Percentiles rank a stretch among this genome's conserved stretches.
These are phyloP conservation scores for Embidobia sp. DNA, from an alignment of 2,888 invertebrate species.

Conservation along the genomic window DNA sequence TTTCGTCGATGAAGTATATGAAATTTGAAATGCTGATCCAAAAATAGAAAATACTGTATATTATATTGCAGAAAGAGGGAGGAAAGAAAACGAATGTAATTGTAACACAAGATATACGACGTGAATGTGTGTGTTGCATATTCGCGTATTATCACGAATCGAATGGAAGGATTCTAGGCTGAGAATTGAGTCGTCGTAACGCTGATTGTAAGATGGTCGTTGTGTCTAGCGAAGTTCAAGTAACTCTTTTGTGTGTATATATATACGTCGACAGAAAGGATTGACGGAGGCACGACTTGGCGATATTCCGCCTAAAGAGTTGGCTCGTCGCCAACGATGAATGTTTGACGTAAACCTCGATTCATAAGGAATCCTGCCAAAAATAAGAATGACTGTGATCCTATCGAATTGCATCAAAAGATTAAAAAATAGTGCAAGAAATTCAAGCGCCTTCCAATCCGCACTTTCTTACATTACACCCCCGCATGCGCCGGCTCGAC, in stretches of 20 bases:
- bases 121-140: slow-evolving; percentile 28
- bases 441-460: slow-evolving; percentile 61
- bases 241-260: slow-evolving; percentile 42
- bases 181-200: slow-evolving; percentile 26
- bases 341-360: slow-evolving; percentile 66
- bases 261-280: slow-evolving; percentile 47
- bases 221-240: slow-evolving; percentile 55
- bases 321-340: slow-evolving; percentile 59
- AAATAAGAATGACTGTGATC: slow-evolving; percentile 65
- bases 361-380: slow-evolving; percentile 66
- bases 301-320: slow-evolving; percentile 66
- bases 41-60: too few species aligned
- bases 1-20: too few species aligned
- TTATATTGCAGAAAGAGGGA: too few species aligned
- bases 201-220: slow-evolving; percentile 49
- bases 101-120: too few species aligned
- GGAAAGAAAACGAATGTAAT: too few species aligned
- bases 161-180: slow-evolving; percentile 22
- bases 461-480: slow-evolving; percentile 51
- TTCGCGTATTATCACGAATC: slow-evolving; percentile 22
- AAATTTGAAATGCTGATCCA: too few species aligned
- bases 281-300: slow-evolving; percentile 66
- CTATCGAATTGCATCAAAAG: slow-evolving; percentile 58
- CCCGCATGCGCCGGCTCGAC: slow-evolving; percentile 26
- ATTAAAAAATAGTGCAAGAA: slow-evolving; percentile 52